phyloP scores from a whole-genome alignment of 2,797 vertebrate genomes.

The Borostomias antarcticus region DNA sequence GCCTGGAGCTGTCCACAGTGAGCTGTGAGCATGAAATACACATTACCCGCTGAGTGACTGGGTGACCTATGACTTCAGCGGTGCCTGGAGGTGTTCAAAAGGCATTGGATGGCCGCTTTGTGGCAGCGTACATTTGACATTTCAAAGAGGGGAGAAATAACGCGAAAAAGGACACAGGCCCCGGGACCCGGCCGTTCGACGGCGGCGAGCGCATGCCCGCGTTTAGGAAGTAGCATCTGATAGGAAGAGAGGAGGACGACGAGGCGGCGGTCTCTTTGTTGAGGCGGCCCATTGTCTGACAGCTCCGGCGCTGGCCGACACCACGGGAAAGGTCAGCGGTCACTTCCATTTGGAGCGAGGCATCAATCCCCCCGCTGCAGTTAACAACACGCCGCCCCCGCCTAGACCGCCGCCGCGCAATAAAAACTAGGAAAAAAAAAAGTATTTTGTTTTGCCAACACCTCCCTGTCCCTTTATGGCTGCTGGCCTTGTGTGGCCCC shows the following conservation, averaged over 20 bases:
- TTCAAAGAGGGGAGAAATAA: constrained; percentile 39
- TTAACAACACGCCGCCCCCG: constrained; percentile 63
- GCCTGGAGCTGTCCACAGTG: constrained; percentile 47
- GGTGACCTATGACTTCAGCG: constrained; percentile 74
- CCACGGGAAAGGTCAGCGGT: constrained; percentile 75
- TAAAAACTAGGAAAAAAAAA: constrained; percentile 52
- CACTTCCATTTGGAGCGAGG: constrained; percentile 75
- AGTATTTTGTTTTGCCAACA: constrained; percentile 66
- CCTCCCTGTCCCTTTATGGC: constrained; percentile 65
- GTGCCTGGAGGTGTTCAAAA: constrained; percentile 71
- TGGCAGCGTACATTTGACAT: constrained; percentile 63
- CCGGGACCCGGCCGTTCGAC: constrained; percentile 34
- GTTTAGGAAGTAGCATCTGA: constrained; percentile 70
- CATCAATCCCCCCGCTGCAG: constrained; percentile 69
- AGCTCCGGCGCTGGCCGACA: constrained; percentile 59
- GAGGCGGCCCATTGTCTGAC: constrained; percentile 66
- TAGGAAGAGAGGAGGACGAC: constrained; percentile 55
- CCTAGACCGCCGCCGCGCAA: constrained; percentile 51
- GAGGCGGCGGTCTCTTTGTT: constrained; percentile 52
- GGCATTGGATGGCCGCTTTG: constrained; percentile 59
- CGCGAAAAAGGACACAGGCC: constrained; percentile 37
- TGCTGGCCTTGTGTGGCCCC: constrained; percentile 52
- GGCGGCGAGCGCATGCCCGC: constrained; percentile 57
- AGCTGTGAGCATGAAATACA: constrained; percentile 64
- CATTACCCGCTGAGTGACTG: constrained; percentile 65